Evolutionary conservation across 2,113 vertebrate genomes (phyloP).

Genomic region (Pluvianellus socialis): DNA sequence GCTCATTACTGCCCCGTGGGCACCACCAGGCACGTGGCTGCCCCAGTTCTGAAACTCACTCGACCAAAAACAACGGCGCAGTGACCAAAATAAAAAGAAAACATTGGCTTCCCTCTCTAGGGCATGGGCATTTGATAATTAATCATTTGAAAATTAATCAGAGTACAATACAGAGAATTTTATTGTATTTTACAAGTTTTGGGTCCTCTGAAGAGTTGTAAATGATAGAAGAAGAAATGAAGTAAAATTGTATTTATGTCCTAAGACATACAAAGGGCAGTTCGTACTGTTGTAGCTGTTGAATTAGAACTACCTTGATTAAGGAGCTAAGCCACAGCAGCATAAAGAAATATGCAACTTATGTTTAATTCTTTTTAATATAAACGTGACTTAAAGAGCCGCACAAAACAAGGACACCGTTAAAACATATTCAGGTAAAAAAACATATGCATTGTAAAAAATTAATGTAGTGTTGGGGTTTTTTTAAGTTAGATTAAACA

Average conservation of each 20-base stretch:
- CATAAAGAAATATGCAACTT: background rate
- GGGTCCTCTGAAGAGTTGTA: background rate
- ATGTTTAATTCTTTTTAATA: background rate
- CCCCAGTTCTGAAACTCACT: background rate
- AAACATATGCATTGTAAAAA: background rate
- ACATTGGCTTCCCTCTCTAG: background rate
- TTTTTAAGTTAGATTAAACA: background rate
- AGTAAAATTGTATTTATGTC: background rate
- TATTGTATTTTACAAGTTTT: background rate
- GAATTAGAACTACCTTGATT: background rate
- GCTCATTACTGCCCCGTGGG: background rate
- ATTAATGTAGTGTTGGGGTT: background rate
- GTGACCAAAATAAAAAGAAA: background rate
- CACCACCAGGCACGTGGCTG: background rate
- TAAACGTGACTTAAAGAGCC: background rate
- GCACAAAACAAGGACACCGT: background rate
- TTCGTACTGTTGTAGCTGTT: background rate
- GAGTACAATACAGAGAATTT: background rate
- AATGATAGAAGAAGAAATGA: background rate
- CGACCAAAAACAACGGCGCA: background rate
- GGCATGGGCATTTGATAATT: background rate
- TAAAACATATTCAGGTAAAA: background rate
- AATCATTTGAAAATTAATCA: background rate
- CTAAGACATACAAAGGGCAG: background rate
- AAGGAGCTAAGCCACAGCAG: background rate